A percentile compares a stretch with the other conserved stretches of the same genome.
Conservation (phyloP, 2,113 vertebrate genomes). For the Rattus rattus region DNA sequence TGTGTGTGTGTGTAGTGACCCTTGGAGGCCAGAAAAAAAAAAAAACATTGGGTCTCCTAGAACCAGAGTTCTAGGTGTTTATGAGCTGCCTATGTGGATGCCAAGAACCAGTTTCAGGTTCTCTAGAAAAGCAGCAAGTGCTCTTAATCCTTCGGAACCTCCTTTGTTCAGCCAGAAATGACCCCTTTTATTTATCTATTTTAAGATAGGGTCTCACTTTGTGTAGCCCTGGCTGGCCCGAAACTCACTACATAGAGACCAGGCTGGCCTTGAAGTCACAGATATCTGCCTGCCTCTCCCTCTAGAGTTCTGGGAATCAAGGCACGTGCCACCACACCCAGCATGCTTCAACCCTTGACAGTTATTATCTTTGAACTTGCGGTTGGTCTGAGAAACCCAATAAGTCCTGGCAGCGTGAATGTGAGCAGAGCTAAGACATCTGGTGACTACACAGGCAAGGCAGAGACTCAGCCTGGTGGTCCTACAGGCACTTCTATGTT, state of each 20-base stretch:
- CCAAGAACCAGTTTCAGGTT: background rate
- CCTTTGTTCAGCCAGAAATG: background rate
- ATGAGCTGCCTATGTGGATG: background rate
- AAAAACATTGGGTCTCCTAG: background rate
- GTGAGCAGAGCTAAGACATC: background rate
- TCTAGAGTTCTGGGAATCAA: background rate
- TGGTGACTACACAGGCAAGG: background rate
- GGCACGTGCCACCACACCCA: background rate
- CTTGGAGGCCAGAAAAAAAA: background rate
- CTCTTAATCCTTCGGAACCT: background rate
- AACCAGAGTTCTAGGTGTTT: background rate
- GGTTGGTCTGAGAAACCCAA: background rate
- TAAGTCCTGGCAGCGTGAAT: background rate
- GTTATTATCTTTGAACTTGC: background rate
- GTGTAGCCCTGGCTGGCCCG: background rate
- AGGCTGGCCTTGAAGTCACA: background rate
- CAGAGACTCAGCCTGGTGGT: background rate
- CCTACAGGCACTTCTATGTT: fast-evolving
- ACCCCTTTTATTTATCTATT: background rate
- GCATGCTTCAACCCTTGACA: background rate
- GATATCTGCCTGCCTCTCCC: background rate
- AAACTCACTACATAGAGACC: background rate
- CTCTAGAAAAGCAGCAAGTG: background rate
- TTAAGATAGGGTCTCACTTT: background rate
- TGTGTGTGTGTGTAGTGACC: background rate